phyloP scores from a whole-genome alignment of 2,113 vertebrate genomes.

The Manacus vitellinus region DNA sequence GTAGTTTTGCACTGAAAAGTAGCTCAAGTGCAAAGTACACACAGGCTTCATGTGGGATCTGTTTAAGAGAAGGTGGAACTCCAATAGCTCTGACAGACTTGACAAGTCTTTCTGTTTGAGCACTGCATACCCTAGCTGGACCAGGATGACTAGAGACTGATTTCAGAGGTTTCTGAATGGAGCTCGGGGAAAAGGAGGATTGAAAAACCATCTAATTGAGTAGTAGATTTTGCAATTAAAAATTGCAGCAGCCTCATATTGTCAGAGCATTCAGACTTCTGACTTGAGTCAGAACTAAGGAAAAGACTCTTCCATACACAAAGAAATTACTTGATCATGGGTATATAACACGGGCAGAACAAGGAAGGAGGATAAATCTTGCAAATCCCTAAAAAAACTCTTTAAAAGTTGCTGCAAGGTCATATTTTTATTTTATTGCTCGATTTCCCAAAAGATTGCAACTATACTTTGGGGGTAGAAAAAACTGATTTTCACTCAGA shows the following conservation, averaged over 20 bases:
- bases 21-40: not conserved
- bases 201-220: not conserved
- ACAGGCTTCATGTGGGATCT: not conserved
- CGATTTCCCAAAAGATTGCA: not conserved
- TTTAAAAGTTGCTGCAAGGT: not conserved
- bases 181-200: not conserved
- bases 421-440: not conserved
- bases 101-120: not conserved
- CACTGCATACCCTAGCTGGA: fast-evolving
- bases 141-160: not conserved
- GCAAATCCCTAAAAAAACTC: not conserved
- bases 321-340: not conserved
- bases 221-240: not conserved
- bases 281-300: not conserved
- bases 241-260: not conserved
- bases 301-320: not conserved
- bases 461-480: not conserved
- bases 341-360: not conserved
- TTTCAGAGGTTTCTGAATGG: not conserved
- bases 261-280: not conserved
- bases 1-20: not conserved
- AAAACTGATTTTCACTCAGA: not conserved
- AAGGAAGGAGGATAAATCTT: not conserved
- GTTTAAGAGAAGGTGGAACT: not conserved
- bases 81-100: not conserved